Evolutionary conservation across 2,888 invertebrate genomes (phyloP), one percentile per base, ranked within the genome.

Genomic region (Ennomos erosarius): DNA sequence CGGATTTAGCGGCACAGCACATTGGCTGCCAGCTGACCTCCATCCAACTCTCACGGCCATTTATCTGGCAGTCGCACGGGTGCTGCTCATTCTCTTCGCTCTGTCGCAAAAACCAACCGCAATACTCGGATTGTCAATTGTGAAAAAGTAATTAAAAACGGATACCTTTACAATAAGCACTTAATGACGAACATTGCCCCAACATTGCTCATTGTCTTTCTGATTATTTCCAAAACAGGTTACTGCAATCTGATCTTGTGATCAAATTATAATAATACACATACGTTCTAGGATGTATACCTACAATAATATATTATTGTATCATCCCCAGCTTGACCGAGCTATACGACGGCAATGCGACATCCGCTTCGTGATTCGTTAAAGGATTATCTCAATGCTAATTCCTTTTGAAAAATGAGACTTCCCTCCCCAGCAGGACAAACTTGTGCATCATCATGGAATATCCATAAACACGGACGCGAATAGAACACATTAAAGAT

Each of bases 21-120:
- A 26, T 26, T 26, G 54, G 56, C 50, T 77, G 73, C 73, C 76
- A 74, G 64, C 56, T 71, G 87, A 84, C 90, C 88, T 90, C 85
- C 76, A 79, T 81, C 78, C 72, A 71, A 68, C 64, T 74, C 78
- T 85, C 83, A 84, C 66, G 82, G 85, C 79, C 87, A 87, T 84
- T 83, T 75, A 77, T 74, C 74, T 74, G 76, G 69, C 77, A 71
- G 79, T 83, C 83, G 80, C 81, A 79, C 35, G 52, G 33, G 70
- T 72, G 67, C 64, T 81, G 77, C 77, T 76, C 78, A 85, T 85
- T 86, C 85, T 85, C 75, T 76, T 69, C 75, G 65, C 67, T 64
- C 64, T 72, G 67, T 81, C 82, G 84, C 82, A 85, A 84, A 80
- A 82, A 84, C 62, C 68, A 55, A 62, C 74, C 75, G 75, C 72